phyloP scores from a whole-genome alignment of 1,140 invertebrate genomes.

The Epicauta chinensis region DNA sequence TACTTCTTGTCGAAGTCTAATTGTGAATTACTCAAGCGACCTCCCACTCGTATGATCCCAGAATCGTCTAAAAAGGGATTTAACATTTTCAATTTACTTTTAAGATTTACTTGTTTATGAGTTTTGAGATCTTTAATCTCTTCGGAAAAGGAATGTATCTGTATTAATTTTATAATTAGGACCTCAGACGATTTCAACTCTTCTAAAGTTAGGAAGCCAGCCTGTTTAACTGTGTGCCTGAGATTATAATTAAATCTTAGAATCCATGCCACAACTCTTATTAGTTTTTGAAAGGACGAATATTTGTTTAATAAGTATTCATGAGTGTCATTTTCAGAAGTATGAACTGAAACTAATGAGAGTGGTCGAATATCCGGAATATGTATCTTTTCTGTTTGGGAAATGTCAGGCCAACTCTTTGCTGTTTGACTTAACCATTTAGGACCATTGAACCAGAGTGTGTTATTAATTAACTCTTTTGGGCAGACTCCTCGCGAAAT shows the following conservation, averaged over 20 bases:
- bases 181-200: background rate
- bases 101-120: slow-evolving; percentile 1
- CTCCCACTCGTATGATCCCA: slow-evolving; percentile 41
- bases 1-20: slow-evolving; percentile 25
- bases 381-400: too few species aligned
- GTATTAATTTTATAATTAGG: background rate
- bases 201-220: background rate
- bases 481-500: too few species aligned
- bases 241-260: background rate
- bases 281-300: too few species aligned
- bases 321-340: background rate
- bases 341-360: background rate
- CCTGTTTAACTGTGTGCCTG: too few species aligned
- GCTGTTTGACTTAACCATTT: background rate
- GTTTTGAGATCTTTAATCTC: slow-evolving; percentile 1
- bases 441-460: slow-evolving; percentile 39
- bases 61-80: slow-evolving; percentile 40
- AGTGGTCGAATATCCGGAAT: background rate
- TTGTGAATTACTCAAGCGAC: slow-evolving; percentile 36
- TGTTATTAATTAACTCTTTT: slow-evolving; percentile 34
- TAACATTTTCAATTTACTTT: slow-evolving; percentile 27
- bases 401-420: background rate
- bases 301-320: too few species aligned
- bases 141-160: background rate
- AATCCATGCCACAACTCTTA: background rate